Evolutionary conservation across 2,797 vertebrate genomes (phyloP).

Genomic region (Allobates femoralis): DNA sequence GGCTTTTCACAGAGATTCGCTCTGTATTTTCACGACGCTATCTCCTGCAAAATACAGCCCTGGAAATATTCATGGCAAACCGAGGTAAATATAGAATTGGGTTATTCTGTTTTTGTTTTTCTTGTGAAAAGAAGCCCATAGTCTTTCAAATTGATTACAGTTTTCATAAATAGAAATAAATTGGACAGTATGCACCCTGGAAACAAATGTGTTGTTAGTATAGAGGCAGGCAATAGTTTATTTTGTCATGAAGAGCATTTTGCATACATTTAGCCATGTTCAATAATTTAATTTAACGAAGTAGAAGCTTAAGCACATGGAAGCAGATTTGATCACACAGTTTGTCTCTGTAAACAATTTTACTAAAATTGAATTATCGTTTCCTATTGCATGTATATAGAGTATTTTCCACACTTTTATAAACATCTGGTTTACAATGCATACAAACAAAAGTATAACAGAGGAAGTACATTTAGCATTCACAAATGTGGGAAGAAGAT

Average conservation of each 20-base stretch:
- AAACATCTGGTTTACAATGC: conserved; percentile 49
- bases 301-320: conserved; percentile 31
- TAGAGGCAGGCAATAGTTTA: background rate
- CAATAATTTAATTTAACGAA: conserved; percentile 52
- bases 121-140: too few species aligned
- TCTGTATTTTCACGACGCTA: conserved; percentile 93
- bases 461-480: conserved; percentile 21
- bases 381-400: conserved; percentile 48
- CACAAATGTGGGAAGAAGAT: conserved; percentile 7
- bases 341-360: conserved; percentile 54
- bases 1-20: conserved; percentile 95
- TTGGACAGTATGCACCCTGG: background rate
- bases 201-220: background rate
- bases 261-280: conserved; percentile 30
- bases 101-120: too few species aligned
- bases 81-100: conserved; percentile 82
- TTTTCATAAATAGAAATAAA: background rate
- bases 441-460: conserved; percentile 26
- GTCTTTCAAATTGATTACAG: background rate
- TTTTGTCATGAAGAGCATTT: background rate
- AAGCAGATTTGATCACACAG: conserved; percentile 34
- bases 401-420: conserved; percentile 44
- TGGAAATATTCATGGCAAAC: conserved; percentile 98
- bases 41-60: conserved; percentile 93
- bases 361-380: conserved; percentile 60